Conservation (phyloP, 2,888 invertebrate genomes). For the Ecliptopera silaceata region DNA sequence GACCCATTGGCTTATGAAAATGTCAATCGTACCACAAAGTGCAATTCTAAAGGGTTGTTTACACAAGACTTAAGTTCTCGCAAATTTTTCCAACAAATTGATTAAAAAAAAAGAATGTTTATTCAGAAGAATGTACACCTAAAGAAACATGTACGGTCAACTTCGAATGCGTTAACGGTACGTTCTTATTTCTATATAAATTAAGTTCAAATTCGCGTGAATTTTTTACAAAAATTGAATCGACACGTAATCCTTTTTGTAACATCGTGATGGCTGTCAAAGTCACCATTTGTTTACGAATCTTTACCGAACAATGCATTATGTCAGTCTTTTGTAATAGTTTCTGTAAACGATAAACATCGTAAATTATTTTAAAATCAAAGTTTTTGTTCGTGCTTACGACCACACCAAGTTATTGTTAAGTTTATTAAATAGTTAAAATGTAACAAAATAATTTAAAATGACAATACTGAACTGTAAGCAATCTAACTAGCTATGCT, state of each 20-base stretch:
- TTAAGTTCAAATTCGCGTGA: slow-evolving; percentile 45
- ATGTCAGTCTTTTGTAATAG: slow-evolving; percentile 69
- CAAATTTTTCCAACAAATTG: slow-evolving; percentile 60
- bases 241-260: slow-evolving; percentile 70
- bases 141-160: slow-evolving; percentile 60
- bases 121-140: slow-evolving; percentile 66
- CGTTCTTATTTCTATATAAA: slow-evolving; percentile 23
- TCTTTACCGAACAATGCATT: slow-evolving; percentile 59
- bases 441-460: not conserved
- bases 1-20: slow-evolving; percentile 39
- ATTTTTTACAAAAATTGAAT: slow-evolving; percentile 15
- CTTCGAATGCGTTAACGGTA: slow-evolving; percentile 19
- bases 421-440: slow-evolving; percentile 42
- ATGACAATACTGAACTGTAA: too few species aligned
- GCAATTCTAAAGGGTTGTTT: slow-evolving; percentile 66
- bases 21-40: slow-evolving; percentile 54
- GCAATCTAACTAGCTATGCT: too few species aligned
- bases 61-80: slow-evolving; percentile 56
- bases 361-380: slow-evolving; percentile 64
- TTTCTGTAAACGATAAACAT: slow-evolving; percentile 71
- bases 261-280: slow-evolving; percentile 72
- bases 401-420: slow-evolving; percentile 62
- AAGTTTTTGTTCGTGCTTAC: slow-evolving; percentile 60
- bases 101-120: slow-evolving; percentile 61
- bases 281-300: slow-evolving; percentile 74